These are phyloP conservation scores for Antennarius striatus DNA, from an alignment of 2,113 vertebrate species.

Conservation along the genomic window DNA sequence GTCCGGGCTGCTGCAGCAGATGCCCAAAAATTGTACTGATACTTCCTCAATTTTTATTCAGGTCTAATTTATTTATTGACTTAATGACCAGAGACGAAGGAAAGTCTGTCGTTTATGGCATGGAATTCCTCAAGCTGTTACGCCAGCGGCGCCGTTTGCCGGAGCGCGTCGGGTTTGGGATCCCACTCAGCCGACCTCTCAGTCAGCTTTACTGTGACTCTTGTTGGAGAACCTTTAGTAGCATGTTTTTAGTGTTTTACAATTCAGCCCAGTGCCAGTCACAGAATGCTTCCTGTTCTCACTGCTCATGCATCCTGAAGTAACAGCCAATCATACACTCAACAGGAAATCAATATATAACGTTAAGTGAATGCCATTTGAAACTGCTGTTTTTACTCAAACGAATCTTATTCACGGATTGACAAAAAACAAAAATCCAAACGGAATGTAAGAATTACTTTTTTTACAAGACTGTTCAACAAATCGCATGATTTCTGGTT, in stretches of 20 bases:
- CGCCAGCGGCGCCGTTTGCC: background rate
- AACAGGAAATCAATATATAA: conserved; percentile 10
- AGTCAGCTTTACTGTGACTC: conserved; percentile 57
- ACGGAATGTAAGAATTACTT: conserved; percentile 60
- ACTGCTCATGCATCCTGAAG: conserved; percentile 47
- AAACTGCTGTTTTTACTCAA: conserved; percentile 32
- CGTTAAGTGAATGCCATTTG: conserved; percentile 31
- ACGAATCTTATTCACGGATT: background rate
- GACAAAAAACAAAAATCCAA: conserved; percentile 18
- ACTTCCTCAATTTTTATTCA: conserved; percentile 31
- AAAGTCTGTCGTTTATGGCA: background rate
- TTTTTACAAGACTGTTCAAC: conserved; percentile 48
- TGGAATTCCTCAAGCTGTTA: conserved; percentile 6
- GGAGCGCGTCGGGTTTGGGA: conserved; percentile 21
- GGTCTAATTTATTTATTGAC: conserved; percentile 13
- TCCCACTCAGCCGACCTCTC: conserved; percentile 29
- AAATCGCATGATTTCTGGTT: conserved; percentile 60
- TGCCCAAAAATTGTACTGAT: conserved; percentile 6
- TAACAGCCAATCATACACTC: conserved; percentile 13
- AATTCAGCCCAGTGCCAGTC: conserved; percentile 18
- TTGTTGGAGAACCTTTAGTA: conserved; percentile 58
- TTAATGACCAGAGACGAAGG: conserved; percentile 1
- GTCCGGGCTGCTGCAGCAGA: conserved; percentile 26
- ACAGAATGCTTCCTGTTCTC: conserved; percentile 56
- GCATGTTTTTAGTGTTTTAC: conserved; percentile 45